Conservation (phyloP, 2,888 invertebrate species). For the Arctia plantaginis region DNA sequence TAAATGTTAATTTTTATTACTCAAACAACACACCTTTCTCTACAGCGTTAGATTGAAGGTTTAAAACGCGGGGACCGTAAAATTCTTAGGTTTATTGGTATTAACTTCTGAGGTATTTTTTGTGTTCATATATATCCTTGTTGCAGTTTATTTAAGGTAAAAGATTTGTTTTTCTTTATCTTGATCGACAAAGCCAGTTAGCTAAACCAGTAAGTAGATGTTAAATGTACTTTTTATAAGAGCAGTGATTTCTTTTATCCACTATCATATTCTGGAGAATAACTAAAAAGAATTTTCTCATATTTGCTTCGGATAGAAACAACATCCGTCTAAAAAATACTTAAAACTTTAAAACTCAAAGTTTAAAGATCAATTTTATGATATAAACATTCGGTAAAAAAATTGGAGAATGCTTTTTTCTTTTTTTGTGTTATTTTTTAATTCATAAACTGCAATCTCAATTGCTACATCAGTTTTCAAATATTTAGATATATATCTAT, state of each 20-base stretch:
- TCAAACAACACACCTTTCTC: constrained; percentile 72
- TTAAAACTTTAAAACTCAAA: too few species aligned
- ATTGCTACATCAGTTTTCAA: constrained; percentile 15
- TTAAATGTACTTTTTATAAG: not conserved
- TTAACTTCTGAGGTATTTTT: constrained; percentile 38
- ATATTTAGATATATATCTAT: constrained; percentile 10
- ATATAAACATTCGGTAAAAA: too few species aligned
- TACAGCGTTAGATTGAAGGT: constrained; percentile 59
- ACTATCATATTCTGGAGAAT: too few species aligned
- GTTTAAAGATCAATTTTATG: too few species aligned
- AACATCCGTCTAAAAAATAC: too few species aligned
- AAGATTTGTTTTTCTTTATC: not conserved
- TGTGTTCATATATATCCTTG: constrained; percentile 5
- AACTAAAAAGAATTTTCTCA: too few species aligned
- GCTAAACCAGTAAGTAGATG: not conserved
- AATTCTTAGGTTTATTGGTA: constrained; percentile 51
- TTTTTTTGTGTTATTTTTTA: not conserved
- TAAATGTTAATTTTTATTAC: constrained; percentile 84
- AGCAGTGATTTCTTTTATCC: not conserved
- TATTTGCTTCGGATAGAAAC: too few species aligned
- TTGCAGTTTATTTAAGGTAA: not conserved
- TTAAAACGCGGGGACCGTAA: constrained; percentile 49
- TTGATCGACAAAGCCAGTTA: not conserved
- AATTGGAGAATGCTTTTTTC: too few species aligned
- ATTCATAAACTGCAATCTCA: constrained; percentile 8